A percentile compares a stretch with the other conserved stretches of the same genome.
These are phyloP conservation scores for Rhabdomys pumilio DNA, from an alignment of 2,797 vertebrate species.

Conservation along the genomic window DNA sequence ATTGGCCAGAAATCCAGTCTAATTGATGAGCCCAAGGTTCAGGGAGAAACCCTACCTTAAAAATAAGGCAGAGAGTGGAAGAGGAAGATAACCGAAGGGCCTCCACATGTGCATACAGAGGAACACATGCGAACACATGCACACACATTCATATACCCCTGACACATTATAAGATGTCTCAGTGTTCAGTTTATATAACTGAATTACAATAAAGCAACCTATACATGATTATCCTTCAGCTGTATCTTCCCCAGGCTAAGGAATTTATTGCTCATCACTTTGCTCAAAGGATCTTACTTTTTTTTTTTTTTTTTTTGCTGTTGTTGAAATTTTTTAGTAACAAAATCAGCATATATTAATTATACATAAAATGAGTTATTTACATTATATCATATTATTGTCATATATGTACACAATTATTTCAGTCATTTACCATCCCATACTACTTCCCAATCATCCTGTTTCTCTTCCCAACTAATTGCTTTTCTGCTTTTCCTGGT, in stretches of 20 bases:
- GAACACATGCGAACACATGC: not conserved
- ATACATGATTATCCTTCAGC: not conserved
- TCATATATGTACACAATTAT: not conserved
- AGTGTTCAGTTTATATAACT: not conserved
- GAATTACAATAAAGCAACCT: not conserved
- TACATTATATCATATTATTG: no score
- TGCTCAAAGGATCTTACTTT: not conserved
- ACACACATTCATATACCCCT: not conserved
- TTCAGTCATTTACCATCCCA: not conserved
- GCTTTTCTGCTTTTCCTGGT: not conserved
- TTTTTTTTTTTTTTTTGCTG: not conserved
- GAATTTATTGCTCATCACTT: constrained; percentile 44
- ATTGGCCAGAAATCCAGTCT: no score
- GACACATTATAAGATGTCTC: not conserved
- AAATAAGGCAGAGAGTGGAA: not conserved
- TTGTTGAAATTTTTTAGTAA: not conserved
- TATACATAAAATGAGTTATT: not conserved
- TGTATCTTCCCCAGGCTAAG: not conserved
- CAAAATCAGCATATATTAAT: not conserved
- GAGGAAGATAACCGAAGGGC: not conserved
- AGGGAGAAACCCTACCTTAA: not conserved
- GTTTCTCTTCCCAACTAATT: not conserved
- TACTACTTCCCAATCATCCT: no score
- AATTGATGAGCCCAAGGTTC: not conserved
- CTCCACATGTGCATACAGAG: not conserved